Evolutionary conservation across 2,797 vertebrate species (phyloP), one percentile per base, ranked within the genome.

Genomic region (Pseudomugil tenellus): DNA sequence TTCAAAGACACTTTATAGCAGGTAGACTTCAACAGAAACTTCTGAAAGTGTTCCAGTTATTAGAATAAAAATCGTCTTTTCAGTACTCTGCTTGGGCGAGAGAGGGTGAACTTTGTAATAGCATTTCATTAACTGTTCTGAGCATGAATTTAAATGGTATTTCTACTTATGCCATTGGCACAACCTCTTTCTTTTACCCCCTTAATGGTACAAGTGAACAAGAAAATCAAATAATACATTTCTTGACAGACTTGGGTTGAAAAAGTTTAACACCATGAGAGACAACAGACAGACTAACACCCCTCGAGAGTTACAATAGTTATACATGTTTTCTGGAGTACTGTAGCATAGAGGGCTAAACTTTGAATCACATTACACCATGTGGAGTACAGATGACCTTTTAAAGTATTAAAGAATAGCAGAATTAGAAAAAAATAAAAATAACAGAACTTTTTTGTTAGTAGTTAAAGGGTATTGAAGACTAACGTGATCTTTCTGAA

Each of bases 41-140:
- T 76, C 67, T 62, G 17, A 85, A 89, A 89, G 80, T 86, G 76
- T 86, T 88, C 87, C 72, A 80, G 63, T 86, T 75, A 80, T 53
- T 37, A 25, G 67, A 79, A 77, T 54, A 84, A 77, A 63, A 72
- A 68, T 76, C 67, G 61, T 79, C 52, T 37, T 65, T 79, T 73
- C 62, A 74, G 48, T 67, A 58, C 32, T 56, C 59, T 51, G 34
- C 73, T 39, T 59, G 46, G 67, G 46, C 3, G 32, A 32, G 46
- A 63, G 21, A 12, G 76, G 54, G 59, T 67, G 60, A 73, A 81
- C 71, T 75, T 65, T 78, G 66, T 79, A 79, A 80, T 77, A 80
- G 85, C 75, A 72, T 83, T 68, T 75, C 65, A 62, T 71, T 83
- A 79, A 86, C 86, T 85, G 73, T 81, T 85, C 71, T 51, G 64